Evolutionary conservation across 2,797 vertebrate genomes (phyloP).

Genomic region (Darevskia mixta): DNA sequence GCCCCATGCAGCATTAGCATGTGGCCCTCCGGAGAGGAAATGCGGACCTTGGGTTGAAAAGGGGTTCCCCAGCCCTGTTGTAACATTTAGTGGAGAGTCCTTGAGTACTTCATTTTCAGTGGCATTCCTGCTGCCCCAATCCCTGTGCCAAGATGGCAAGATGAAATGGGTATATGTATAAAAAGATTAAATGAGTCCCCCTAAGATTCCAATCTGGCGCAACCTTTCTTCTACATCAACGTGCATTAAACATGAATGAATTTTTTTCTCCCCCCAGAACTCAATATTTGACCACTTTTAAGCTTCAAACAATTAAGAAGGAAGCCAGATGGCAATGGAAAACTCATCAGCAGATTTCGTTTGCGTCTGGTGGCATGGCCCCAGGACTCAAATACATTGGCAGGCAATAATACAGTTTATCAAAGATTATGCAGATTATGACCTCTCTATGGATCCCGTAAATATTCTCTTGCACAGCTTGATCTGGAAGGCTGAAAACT

Average conservation of each 20-base stretch:
- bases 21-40: no score
- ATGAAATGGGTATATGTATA: not conserved
- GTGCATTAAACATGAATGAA: conserved; percentile 9
- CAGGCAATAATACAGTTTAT: conserved; percentile 12
- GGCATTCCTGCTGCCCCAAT: not conserved
- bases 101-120: not conserved
- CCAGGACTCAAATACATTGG: conserved; percentile 17
- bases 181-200: not conserved
- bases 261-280: not conserved
- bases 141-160: not conserved
- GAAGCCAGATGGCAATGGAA: conserved; percentile 24
- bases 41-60: no score
- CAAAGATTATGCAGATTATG: conserved; percentile 28
- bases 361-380: conserved; percentile 18
- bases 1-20: no score
- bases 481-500: not conserved
- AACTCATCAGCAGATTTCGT: conserved; percentile 14
- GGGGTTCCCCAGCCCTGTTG: not conserved
- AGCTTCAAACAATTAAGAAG: not conserved
- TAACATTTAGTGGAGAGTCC: not conserved
- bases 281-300: conserved; percentile 23
- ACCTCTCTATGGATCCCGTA: conserved; percentile 8
- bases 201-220: not conserved
- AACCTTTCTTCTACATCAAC: not conserved
- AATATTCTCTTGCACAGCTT: not conserved